Conservation (phyloP, 2,113 vertebrate genomes). For the Sapayoa aenigma region DNA sequence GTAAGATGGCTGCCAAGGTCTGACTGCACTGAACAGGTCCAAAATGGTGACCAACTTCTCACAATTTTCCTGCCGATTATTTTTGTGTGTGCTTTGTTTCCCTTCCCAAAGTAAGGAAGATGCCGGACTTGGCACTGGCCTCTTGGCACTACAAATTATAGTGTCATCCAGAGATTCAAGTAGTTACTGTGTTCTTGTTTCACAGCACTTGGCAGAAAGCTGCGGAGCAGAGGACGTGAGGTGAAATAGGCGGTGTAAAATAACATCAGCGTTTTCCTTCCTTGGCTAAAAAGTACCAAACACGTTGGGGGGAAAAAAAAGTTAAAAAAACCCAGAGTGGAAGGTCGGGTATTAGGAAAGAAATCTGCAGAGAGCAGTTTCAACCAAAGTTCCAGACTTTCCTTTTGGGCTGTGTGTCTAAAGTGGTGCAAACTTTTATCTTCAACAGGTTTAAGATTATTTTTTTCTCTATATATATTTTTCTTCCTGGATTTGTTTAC, state of each 20-base stretch:
- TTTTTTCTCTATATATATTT: neutral
- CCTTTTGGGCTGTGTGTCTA: constrained; percentile 44
- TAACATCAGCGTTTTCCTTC: constrained; percentile 56
- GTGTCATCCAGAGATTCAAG: constrained; percentile 90
- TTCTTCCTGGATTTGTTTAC: constrained; percentile 77
- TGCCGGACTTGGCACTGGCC: constrained; percentile 84
- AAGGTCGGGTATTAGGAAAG: constrained; percentile 37
- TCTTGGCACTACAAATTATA: constrained; percentile 83
- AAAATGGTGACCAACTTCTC: constrained; percentile 76
- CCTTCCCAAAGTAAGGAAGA: constrained; percentile 74
- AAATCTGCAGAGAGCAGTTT: constrained; percentile 34
- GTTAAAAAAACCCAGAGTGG: neutral
- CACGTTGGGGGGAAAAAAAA: neutral
- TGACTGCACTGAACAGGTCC: constrained; percentile 71
- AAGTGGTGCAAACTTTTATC: constrained; percentile 71
- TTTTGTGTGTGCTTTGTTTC: neutral
- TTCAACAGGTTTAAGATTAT: constrained; percentile 64
- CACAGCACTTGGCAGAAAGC: constrained; percentile 79
- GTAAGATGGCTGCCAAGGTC: constrained; percentile 97
- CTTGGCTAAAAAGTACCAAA: constrained; percentile 50
- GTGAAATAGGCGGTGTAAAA: constrained; percentile 64
- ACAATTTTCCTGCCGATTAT: constrained; percentile 45
- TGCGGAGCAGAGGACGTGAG: constrained; percentile 67
- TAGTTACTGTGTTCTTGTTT: constrained; percentile 82
- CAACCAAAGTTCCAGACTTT: constrained; percentile 34